Conservation (phyloP, 2,888 invertebrate species). For the Ligdia adustata region DNA sequence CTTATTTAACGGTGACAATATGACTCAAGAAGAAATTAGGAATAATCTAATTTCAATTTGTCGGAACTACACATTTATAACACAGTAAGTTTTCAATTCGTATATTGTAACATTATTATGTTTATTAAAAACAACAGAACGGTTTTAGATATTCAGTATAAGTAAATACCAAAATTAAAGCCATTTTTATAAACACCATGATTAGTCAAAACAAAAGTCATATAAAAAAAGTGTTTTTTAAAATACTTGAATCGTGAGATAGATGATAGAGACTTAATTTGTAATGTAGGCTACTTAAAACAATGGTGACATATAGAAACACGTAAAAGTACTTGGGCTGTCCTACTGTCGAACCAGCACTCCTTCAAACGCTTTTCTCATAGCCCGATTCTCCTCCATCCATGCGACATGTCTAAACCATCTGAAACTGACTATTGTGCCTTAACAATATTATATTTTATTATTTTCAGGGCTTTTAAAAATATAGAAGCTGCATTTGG, state of each 20-base stretch:
- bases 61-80: conserved; percentile 48
- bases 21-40: conserved; percentile 36
- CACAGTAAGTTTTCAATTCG: conserved; percentile 38
- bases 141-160: neutral
- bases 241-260: too few relatives aligned
- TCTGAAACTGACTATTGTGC: conserved; percentile 15
- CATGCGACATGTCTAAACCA: too few relatives aligned
- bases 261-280: too few relatives aligned
- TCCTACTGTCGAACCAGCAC: neutral
- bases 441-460: too few relatives aligned
- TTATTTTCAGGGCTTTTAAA: conserved; percentile 43
- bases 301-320: too few relatives aligned
- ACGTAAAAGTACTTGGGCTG: too few relatives aligned
- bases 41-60: conserved; percentile 40
- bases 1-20: conserved; percentile 24
- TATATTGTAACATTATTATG: neutral
- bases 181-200: too few relatives aligned
- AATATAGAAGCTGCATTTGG: conserved; percentile 50
- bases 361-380: neutral
- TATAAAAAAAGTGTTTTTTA: too few relatives aligned
- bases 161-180: too few relatives aligned
- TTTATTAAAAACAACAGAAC: neutral
- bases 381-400: too few relatives aligned
- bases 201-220: too few relatives aligned
- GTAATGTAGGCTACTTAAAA: too few relatives aligned